These are phyloP conservation scores for Spatulosminthurus flaviceps DNA, from an alignment of 2,888 invertebrate genomes.

Conservation along the genomic window DNA sequence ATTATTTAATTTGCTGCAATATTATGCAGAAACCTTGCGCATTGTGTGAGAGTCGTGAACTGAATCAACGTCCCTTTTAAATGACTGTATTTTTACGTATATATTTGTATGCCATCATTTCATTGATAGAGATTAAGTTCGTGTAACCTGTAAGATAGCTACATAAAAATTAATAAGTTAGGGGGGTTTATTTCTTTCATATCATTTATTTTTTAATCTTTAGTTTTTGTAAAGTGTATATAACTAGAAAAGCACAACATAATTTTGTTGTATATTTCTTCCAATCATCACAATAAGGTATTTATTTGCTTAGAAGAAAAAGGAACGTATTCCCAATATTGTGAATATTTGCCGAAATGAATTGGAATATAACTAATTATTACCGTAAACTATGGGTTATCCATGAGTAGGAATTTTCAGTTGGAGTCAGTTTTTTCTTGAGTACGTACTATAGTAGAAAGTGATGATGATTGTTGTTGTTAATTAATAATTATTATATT, in stretches of 20 bases:
- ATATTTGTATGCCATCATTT: not conserved
- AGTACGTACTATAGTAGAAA: not conserved
- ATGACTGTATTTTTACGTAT: constrained; percentile 12
- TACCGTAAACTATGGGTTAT: no score
- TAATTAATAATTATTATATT: not conserved
- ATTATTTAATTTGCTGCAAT: not conserved
- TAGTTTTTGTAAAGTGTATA: no score
- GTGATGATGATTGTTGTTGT: not conserved
- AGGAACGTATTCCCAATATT: not conserved
- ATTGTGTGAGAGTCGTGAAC: constrained; percentile 14
- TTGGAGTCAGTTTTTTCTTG: constrained; percentile 7
- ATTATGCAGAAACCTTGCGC: not conserved
- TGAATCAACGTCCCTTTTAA: constrained; percentile 18
- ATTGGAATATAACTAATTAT: no score
- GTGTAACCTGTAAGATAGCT: not conserved
- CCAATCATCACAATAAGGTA: not conserved
- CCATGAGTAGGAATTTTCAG: not conserved
- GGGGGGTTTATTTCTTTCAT: not conserved
- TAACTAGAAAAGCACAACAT: not conserved
- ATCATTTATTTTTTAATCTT: not conserved
- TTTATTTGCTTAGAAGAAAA: not conserved
- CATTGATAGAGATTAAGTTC: not conserved
- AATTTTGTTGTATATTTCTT: not conserved
- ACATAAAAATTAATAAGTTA: not conserved
- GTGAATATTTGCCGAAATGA: no score